These are phyloP conservation scores for Lepus oiostolus DNA, from an alignment of 2,797 vertebrate genomes.

Conservation along the genomic window DNA sequence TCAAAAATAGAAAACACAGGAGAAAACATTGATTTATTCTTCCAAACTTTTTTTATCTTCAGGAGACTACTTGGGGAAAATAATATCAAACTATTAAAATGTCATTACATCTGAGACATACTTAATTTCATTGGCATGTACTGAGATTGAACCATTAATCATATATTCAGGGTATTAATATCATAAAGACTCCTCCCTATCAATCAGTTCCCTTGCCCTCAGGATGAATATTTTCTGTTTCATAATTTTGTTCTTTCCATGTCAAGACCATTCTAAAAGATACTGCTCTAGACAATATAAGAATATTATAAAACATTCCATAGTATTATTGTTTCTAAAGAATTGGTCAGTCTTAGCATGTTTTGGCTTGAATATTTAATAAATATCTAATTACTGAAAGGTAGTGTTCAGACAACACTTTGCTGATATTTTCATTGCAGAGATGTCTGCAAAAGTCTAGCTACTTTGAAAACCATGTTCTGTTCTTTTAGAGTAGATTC, in stretches of 20 bases:
- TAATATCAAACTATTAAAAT: neutral
- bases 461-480: neutral
- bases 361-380: neutral
- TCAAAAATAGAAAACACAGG: neutral
- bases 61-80: neutral
- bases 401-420: neutral
- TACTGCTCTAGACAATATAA: neutral
- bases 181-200: neutral
- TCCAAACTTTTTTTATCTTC: neutral
- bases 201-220: neutral
- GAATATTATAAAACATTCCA: neutral
- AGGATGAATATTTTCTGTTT: neutral
- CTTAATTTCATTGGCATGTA: neutral
- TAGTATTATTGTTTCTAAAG: constrained; percentile 1
- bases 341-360: neutral
- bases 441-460: neutral
- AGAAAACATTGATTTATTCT: neutral
- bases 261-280: neutral
- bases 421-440: constrained; percentile 12
- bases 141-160: neutral
- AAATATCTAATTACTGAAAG: neutral
- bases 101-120: neutral
- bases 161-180: neutral
- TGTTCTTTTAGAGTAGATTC: neutral
- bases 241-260: neutral